Evolutionary conservation across 2,113 vertebrate species (phyloP).

Genomic region (Percina caprodes): DNA sequence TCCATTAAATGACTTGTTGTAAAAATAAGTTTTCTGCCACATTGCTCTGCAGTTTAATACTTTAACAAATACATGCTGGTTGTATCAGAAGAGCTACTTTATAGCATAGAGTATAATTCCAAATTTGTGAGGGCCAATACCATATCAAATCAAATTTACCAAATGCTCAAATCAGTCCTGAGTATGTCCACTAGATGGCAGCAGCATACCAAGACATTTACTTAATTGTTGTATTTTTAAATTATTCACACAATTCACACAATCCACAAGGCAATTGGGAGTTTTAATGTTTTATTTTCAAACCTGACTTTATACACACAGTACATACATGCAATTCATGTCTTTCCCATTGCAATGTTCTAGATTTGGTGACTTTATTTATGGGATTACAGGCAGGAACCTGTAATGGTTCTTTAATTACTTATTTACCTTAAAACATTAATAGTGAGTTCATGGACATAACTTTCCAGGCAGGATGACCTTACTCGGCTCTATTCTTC

Average conservation of each 20-base stretch:
- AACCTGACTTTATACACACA: too few species aligned
- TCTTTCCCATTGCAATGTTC: background rate
- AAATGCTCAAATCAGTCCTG: background rate
- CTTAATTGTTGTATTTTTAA: too few species aligned
- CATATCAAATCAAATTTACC: background rate
- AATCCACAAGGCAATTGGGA: too few species aligned
- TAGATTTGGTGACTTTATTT: background rate
- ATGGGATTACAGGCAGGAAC: background rate
- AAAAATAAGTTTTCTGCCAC: background rate
- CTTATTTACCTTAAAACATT: background rate
- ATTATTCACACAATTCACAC: too few species aligned
- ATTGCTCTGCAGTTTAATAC: background rate
- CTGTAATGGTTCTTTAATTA: background rate
- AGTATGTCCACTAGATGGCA: conserved; percentile 12
- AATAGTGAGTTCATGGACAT: background rate
- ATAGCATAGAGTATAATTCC: background rate
- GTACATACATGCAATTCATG: too few species aligned
- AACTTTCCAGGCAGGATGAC: background rate
- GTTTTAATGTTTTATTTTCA: too few species aligned
- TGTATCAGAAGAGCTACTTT: background rate
- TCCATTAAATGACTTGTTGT: background rate
- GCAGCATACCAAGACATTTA: background rate
- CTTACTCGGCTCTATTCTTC: background rate
- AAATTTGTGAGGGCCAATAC: background rate
- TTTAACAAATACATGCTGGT: background rate